These are phyloP conservation scores for Lepidochrysops patricia DNA, from an alignment of 2,888 invertebrate genomes.

Conservation along the genomic window DNA sequence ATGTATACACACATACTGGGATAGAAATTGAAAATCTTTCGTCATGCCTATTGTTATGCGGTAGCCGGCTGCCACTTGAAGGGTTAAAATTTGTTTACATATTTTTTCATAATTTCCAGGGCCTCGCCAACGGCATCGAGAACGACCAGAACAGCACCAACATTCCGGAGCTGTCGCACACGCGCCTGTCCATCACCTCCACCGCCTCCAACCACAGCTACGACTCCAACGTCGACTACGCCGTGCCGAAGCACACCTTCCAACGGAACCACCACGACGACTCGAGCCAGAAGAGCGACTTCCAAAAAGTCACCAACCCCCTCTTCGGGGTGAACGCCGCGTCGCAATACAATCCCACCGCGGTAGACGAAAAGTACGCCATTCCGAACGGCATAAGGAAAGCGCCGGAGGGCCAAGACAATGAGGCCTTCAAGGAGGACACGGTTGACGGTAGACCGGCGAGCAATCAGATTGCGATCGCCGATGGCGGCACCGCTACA, in stretches of 20 bases:
- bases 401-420: slow-evolving; percentile 89
- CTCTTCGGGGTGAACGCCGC: slow-evolving; percentile 68
- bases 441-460: slow-evolving; percentile 75
- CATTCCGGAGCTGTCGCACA: slow-evolving; percentile 50
- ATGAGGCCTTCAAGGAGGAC: slow-evolving; percentile 79
- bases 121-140: slow-evolving; percentile 64
- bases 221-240: slow-evolving; percentile 61
- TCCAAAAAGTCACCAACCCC: slow-evolving; percentile 57
- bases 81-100: background rate
- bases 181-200: slow-evolving; percentile 61
- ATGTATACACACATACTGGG: too few relatives aligned
- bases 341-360: slow-evolving; percentile 45
- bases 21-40: too few relatives aligned
- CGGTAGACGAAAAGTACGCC: slow-evolving; percentile 29
- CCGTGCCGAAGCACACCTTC: slow-evolving; percentile 54
- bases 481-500: slow-evolving; percentile 67
- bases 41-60: too few relatives aligned
- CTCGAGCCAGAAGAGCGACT: slow-evolving; percentile 37
- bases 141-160: slow-evolving; percentile 64
- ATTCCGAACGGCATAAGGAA: slow-evolving; percentile 74
- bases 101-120: slow-evolving; percentile 41
- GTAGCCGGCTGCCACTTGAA: too few relatives aligned
- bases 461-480: slow-evolving; percentile 63
- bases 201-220: slow-evolving; percentile 64
- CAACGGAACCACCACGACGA: slow-evolving; percentile 43